Base-by-base conservation (phyloP, 2,888 invertebrate species). In the Synergus itoensis region DNA sequence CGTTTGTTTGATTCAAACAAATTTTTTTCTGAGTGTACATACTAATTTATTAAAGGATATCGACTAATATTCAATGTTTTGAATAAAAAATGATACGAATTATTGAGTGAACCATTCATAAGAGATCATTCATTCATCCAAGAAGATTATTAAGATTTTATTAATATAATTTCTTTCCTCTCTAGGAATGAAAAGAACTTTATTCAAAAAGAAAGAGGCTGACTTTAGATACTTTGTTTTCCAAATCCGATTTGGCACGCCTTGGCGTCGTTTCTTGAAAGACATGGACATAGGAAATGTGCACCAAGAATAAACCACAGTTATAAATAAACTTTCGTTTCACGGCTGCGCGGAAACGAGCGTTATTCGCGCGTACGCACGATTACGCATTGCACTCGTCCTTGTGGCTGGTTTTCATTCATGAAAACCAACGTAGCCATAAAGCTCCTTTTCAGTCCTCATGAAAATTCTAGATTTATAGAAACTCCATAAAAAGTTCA, bases 291-390 rank as follows among this genome's bases (percentile, higher is more conserved):
- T 69, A 69, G 69, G 69, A 12, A 69, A 48, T 69, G 69, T 16
- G 48, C 45, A 48, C 69, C 69, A 69, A 69, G 69, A 69, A 69
- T 69, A 48, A 48, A 48, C 45, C 45, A 48, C 69, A 69, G 69
- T 48, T 69, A 69, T 69, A 69, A 69, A 69, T 69, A 69, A 48
- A 69, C 69, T 69, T 69, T 69, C 69, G 69, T 69, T 69, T 48
- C 69, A 69, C 69, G 69, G 48, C 69, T 48, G 69, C 69, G 45
- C 69, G 69, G 45, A 69, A 69, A 67, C 21, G 67, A 67, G 67
- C 67, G 67, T 67, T 67, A 67, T 45, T 69, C 28, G 21, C 45
- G 69, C 69, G 43, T 69, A 69, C 69, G 69, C 69, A 69, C 67
- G 18, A 67, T 69, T 69, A 69, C 69, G 69, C 69, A 65, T 65